Conservation (phyloP, 2,888 invertebrate genomes). For the Macrostomum cliftonense region DNA sequence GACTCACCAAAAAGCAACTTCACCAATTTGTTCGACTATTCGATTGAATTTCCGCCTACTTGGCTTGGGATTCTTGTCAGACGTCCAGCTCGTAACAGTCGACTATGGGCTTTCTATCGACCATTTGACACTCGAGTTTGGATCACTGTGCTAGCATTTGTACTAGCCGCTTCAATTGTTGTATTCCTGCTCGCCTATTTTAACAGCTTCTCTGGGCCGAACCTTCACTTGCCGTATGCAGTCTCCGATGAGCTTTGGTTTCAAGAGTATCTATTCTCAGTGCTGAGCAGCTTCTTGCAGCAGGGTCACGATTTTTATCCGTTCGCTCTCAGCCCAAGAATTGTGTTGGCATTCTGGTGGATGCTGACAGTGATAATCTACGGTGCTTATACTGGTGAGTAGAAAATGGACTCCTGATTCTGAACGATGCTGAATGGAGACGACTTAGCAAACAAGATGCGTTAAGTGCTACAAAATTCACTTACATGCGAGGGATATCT, state of each 20-base stretch:
- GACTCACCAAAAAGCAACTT: too few relatives aligned
- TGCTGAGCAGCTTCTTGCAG: background rate
- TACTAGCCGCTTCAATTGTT: background rate
- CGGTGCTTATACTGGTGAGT: constrained; percentile 1
- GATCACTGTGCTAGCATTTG: background rate
- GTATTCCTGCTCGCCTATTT: background rate
- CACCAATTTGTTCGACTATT: too few relatives aligned
- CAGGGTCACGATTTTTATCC: background rate
- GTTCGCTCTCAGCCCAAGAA: background rate
- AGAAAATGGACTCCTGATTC: too few relatives aligned
- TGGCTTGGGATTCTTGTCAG: too few relatives aligned
- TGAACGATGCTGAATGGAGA: too few relatives aligned
- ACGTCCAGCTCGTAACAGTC: too few relatives aligned
- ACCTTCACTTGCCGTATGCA: background rate
- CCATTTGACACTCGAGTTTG: background rate
- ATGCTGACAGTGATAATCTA: background rate
- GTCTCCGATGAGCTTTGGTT: background rate
- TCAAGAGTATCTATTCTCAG: background rate
- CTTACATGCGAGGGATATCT: too few relatives aligned
- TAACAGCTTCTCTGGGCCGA: background rate
- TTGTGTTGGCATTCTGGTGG: constrained; percentile 1
- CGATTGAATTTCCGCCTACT: too few relatives aligned
- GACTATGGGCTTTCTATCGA: background rate
- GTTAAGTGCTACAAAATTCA: too few relatives aligned
- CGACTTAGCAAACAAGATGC: too few relatives aligned